A percentile compares a stretch with the other conserved stretches of the same genome.
phyloP scores from a whole-genome alignment of 2,888 invertebrate species.

The Lycaena phlaeas region DNA sequence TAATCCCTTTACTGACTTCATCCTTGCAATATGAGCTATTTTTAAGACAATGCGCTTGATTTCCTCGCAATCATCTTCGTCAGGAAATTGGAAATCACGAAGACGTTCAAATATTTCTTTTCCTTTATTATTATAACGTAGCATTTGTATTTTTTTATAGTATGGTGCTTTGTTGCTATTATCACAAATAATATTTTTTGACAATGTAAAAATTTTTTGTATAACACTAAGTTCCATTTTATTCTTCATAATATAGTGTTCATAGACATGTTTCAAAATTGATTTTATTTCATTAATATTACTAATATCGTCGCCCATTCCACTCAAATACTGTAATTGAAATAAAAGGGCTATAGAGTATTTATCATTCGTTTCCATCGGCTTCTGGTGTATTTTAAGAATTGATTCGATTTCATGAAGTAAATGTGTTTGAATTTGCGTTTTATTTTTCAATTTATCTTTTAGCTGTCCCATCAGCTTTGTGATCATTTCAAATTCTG shows the following conservation, averaged over 20 bases:
- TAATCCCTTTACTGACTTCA: neutral
- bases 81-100: neutral
- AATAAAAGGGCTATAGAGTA: neutral
- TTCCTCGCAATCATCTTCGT: neutral
- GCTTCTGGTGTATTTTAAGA: neutral
- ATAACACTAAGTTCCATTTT: neutral
- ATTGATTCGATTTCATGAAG: neutral
- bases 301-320: neutral
- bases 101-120: neutral
- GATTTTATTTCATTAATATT: neutral
- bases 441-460: neutral
- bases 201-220: neutral
- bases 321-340: neutral
- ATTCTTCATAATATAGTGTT: neutral
- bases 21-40: neutral
- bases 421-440: neutral
- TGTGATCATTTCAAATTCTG: too few relatives aligned
- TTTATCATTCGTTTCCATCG: neutral
- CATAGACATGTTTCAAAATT: neutral
- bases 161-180: neutral
- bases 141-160: neutral
- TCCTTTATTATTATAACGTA: neutral
- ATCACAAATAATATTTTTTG: neutral
- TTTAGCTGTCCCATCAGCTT: neutral
- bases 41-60: neutral